Base-by-base conservation (phyloP, 2,888 invertebrate species). In the Podabrus alpinus region DNA sequence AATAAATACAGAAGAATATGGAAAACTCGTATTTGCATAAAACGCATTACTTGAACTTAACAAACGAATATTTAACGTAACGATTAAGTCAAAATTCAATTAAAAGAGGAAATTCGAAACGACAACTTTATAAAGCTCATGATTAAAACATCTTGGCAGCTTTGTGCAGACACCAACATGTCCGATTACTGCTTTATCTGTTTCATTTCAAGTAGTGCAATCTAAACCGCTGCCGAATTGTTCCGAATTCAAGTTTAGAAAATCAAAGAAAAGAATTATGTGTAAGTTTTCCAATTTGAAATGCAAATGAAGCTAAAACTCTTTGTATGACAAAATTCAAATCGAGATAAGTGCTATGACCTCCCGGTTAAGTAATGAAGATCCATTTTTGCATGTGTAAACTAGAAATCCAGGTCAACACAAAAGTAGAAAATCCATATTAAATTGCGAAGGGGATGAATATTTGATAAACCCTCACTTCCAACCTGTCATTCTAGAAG, bases 91-190 rank as follows among this genome's bases (percentile, higher is more conserved):
- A 78, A 82, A 82, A 83, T 83, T 83, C 83, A 83, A 83, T 83
- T 83, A 83, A 81, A 82, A 81, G 78, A 72, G 79, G 74, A 74
- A 78, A 79, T 79, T 77, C 79, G 71, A 77, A 77, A 78, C 62
- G 83, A 82, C 83, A 84, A 83, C 83, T 84, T 84, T 83, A 83
- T 82, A 82, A 83, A 84, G 82, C 83, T 85, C 85, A 84, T 84
- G 83, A 85, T 83, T 85, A 83, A 85, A 85, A 84, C 84, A 84
- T 83, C 82, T 62, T 68, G 66, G 71, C 69, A 66, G 69, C 73
- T 75, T 77, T 68, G 72, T 71, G 69, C 69, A 64, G 64, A 66
- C 29, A 66, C 75, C 68, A 75, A 72, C 75, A 78, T 78, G 76
- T 74, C 72, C 73, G 76, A 78, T 71, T 69, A 74, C 71, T 76